phyloP scores from a whole-genome alignment of 2,888 invertebrate genomes.

The Patella ulyssiponensis region DNA sequence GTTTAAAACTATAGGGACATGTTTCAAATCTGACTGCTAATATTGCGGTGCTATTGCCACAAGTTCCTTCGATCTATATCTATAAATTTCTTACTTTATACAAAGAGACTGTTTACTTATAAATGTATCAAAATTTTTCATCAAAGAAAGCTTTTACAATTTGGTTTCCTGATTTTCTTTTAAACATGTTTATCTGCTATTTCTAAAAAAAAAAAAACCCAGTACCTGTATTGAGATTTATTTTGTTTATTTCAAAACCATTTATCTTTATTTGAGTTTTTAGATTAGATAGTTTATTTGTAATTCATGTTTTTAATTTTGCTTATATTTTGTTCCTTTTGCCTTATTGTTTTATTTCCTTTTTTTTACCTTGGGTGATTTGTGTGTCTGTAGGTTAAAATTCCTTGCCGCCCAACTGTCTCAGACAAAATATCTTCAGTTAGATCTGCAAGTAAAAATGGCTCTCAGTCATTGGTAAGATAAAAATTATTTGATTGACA shows the following conservation, averaged over 20 bases:
- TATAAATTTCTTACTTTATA: too few species aligned
- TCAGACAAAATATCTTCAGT: conserved; percentile 43
- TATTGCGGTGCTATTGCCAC: too few species aligned
- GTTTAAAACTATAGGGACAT: too few species aligned
- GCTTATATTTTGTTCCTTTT: background rate
- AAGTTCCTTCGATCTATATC: too few species aligned
- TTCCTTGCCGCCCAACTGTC: conserved; percentile 75
- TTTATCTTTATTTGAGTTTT: conserved; percentile 14
- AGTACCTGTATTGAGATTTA: background rate
- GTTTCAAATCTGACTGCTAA: too few species aligned
- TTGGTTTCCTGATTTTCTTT: background rate
- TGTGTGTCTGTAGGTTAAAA: conserved; percentile 74
- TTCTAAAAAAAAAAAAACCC: background rate
- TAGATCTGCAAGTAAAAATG: background rate
- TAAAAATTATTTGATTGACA: too few species aligned
- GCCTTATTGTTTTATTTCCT: conserved; percentile 11
- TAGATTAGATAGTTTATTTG: background rate
- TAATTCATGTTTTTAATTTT: conserved; percentile 1
- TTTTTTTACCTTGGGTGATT: conserved; percentile 19
- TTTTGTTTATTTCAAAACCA: conserved; percentile 16
- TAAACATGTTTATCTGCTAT: background rate
- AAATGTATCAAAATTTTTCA: too few species aligned
- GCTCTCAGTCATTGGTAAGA: too few species aligned
- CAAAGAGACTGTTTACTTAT: too few species aligned
- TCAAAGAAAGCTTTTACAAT: too few species aligned